Conservation (phyloP, 1,140 invertebrate genomes). For the Conus betulinus region DNA sequence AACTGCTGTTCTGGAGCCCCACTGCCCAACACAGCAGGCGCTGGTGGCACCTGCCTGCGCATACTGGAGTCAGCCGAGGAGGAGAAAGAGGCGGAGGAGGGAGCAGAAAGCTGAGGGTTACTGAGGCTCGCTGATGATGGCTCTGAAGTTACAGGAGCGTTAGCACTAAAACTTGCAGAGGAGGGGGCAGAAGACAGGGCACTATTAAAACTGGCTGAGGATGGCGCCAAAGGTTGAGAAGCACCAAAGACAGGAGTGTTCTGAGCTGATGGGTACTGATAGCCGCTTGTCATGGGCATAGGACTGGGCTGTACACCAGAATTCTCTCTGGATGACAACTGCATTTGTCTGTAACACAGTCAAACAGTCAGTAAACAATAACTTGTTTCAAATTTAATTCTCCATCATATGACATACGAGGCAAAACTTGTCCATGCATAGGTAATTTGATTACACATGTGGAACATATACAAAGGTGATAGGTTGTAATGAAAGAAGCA, state of each 20-base stretch:
- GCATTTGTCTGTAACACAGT: slow-evolving; percentile 1
- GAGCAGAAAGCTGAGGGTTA: neutral
- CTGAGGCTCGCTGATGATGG: neutral
- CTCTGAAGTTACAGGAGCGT: neutral
- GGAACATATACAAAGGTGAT: no score
- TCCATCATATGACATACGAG: no score
- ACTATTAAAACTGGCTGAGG: neutral
- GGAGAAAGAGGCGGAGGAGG: neutral
- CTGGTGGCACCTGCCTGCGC: neutral
- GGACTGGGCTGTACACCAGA: slow-evolving; percentile 19
- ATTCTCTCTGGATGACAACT: neutral
- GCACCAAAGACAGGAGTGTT: neutral
- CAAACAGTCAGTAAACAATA: no score
- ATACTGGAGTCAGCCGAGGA: neutral
- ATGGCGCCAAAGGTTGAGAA: neutral
- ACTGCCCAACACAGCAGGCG: neutral
- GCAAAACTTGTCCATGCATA: no score
- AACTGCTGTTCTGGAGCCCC: slow-evolving; percentile 28
- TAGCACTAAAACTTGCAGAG: neutral
- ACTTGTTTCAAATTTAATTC: no score
- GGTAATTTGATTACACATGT: no score
- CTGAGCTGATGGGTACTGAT: neutral
- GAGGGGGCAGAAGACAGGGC: neutral
- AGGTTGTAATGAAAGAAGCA: no score
- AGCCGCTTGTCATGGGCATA: neutral